phyloP scores from a whole-genome alignment of 2,888 invertebrate species.

The Scaeva pyrastri region DNA sequence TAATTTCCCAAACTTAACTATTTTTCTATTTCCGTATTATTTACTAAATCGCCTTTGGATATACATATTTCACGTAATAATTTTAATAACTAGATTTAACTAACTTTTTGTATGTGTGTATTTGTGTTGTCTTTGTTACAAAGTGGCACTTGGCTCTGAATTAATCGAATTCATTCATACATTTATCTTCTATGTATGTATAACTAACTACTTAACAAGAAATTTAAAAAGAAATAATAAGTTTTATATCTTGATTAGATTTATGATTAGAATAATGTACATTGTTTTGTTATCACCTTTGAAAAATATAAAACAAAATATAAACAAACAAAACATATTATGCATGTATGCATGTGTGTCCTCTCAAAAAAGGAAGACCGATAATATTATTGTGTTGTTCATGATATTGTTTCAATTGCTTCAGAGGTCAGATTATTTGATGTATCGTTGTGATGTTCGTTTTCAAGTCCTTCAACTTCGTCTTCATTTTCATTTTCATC shows the following conservation, averaged over 20 bases:
- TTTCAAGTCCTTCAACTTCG: constrained; percentile 22
- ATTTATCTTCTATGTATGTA: too few species aligned
- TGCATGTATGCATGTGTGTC: too few species aligned
- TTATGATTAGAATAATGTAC: constrained; percentile 56
- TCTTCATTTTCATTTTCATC: constrained; percentile 32
- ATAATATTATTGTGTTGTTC: constrained; percentile 24
- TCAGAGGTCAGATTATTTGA: constrained; percentile 54
- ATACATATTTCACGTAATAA: constrained; percentile 32
- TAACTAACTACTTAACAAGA: too few species aligned
- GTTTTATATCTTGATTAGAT: constrained; percentile 54
- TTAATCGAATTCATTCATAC: constrained; percentile 8
- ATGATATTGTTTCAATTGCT: constrained; percentile 60
- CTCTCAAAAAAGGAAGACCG: constrained; percentile 52
- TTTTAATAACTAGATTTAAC: constrained; percentile 19
- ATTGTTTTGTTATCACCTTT: constrained; percentile 8
- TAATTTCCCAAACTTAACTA: constrained; percentile 1
- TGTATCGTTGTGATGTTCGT: constrained; percentile 49
- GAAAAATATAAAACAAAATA: constrained; percentile 6
- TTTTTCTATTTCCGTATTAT: not conserved
- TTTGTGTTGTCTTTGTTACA: constrained; percentile 69
- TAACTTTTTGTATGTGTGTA: not conserved
- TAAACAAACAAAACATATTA: not conserved
- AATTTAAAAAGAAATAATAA: not conserved
- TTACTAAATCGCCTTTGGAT: not conserved
- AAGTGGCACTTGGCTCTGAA: constrained; percentile 65